A percentile compares a stretch with the other conserved stretches of the same genome.
phyloP scores from a whole-genome alignment of 2,113 vertebrate genomes.

The Ciconia boyciana region DNA sequence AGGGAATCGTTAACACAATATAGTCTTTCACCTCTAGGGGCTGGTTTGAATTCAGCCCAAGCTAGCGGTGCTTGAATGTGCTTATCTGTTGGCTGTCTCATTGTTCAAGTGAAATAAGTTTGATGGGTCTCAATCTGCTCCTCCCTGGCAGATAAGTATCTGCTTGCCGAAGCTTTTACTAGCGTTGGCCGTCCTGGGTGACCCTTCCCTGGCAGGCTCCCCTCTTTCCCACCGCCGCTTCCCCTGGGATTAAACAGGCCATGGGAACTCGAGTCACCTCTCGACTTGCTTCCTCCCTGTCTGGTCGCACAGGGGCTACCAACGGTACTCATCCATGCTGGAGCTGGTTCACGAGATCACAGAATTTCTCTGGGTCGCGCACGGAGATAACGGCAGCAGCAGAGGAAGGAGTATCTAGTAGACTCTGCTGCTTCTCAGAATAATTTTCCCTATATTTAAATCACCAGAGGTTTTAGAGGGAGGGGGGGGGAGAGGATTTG shows the following conservation, averaged over 20 bases:
- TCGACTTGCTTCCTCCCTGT: neutral
- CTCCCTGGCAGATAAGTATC: neutral
- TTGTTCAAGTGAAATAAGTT: neutral
- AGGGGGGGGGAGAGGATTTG: neutral
- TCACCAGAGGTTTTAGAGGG: neutral
- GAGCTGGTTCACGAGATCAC: neutral
- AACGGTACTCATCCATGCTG: fast-evolving
- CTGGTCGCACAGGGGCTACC: neutral
- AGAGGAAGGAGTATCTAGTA: neutral
- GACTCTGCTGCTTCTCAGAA: neutral
- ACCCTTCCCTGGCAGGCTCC: neutral
- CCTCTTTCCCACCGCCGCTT: neutral
- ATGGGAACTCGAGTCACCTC: slow-evolving; percentile 4
- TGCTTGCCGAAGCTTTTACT: neutral
- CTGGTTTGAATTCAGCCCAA: neutral
- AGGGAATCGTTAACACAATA: neutral
- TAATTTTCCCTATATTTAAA: neutral
- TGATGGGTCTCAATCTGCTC: neutral
- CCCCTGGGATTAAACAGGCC: neutral
- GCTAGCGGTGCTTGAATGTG: neutral
- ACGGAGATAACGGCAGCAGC: neutral
- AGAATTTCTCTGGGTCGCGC: neutral
- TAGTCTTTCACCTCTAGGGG: neutral
- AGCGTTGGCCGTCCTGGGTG: neutral
- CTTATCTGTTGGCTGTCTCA: neutral